Evolutionary conservation across 2,113 vertebrate species (phyloP).

Genomic region (Taxidea taxus): DNA sequence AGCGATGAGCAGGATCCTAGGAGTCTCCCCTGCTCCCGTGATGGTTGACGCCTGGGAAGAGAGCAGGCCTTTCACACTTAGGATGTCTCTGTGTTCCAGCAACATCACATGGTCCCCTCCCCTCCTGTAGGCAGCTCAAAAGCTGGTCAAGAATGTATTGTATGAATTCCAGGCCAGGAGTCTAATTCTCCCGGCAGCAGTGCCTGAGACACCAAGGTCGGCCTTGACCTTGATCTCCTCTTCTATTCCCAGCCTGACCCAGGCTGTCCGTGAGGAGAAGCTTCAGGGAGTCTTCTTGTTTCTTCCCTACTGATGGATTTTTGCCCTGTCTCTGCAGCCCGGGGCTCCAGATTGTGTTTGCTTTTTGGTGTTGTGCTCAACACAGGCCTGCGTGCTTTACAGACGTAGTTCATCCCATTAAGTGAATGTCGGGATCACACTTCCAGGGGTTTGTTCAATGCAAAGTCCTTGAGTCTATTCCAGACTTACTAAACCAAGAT

Average conservation of each 20-base stretch:
- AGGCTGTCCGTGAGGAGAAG: background rate
- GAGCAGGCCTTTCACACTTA: background rate
- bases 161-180: background rate
- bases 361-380: background rate
- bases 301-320: background rate
- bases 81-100: background rate
- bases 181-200: background rate
- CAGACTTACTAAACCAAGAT: background rate
- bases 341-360: background rate
- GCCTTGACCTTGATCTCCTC: background rate
- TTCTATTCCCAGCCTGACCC: background rate
- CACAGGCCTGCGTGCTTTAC: background rate
- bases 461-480: background rate
- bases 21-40: fast-evolving
- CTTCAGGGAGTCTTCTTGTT: background rate
- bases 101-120: too few relatives aligned
- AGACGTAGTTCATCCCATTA: background rate
- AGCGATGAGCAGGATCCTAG: background rate
- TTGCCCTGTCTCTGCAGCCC: background rate
- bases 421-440: background rate
- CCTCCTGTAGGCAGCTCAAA: background rate
- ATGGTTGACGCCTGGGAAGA: background rate
- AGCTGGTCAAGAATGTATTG: background rate
- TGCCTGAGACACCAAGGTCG: background rate
- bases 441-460: background rate